Percentiles rank a stretch among this genome's conserved stretches.
Conservation (phyloP, 2,113 vertebrate genomes). For the Heterotilapia buettikoferi region DNA sequence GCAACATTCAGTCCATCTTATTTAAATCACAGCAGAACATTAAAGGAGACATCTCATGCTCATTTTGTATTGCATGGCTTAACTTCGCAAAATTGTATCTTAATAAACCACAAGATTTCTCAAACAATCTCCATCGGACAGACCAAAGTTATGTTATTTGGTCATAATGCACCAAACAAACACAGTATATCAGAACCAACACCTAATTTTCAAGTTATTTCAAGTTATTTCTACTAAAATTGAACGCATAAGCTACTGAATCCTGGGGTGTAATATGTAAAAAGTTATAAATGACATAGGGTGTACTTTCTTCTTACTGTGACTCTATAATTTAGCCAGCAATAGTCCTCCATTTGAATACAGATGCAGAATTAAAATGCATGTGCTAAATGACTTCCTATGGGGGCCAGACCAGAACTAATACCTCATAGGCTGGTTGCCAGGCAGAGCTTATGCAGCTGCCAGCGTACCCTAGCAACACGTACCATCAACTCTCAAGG, state of each 20-base stretch:
- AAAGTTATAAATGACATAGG: neutral
- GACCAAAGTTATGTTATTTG: neutral
- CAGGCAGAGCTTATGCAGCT: constrained; percentile 58
- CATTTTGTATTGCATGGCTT: neutral
- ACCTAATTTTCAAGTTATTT: neutral
- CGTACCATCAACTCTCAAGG: constrained; percentile 16
- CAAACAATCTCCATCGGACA: neutral
- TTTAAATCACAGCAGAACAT: neutral
- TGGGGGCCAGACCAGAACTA: constrained; percentile 60
- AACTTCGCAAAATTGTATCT: neutral
- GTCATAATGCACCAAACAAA: neutral
- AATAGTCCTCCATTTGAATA: constrained; percentile 49
- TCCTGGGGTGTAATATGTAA: neutral
- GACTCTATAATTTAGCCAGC: neutral
- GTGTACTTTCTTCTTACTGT: neutral
- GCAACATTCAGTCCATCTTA: neutral
- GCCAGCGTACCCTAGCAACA: constrained; percentile 66
- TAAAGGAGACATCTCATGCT: neutral
- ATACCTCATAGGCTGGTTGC: constrained; percentile 52
- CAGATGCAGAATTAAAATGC: constrained; percentile 56
- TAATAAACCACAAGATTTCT: accelerated
- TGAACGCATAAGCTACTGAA: neutral
- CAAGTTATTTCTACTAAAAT: neutral
- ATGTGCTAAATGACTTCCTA: constrained; percentile 51
- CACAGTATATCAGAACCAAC: neutral